A percentile compares a stretch with the other conserved stretches of the same genome.
phyloP scores from a whole-genome alignment of 2,797 vertebrate species.

The Psittacula derbiana region DNA sequence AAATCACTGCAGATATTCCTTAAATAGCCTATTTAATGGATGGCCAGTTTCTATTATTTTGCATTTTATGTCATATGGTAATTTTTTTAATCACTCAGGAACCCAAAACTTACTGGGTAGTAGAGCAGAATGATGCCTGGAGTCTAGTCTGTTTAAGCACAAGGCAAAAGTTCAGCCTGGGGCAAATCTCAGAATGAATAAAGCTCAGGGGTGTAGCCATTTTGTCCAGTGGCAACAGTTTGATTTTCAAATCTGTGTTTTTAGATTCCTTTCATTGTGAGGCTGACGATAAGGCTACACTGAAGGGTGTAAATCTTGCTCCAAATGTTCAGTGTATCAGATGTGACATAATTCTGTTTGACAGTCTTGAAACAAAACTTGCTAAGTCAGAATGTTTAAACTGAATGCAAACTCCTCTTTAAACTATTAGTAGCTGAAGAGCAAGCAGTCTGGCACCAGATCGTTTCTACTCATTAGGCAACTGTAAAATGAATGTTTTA shows the following conservation, averaged over 20 bases:
- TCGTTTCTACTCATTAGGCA: neutral
- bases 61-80: neutral
- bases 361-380: neutral
- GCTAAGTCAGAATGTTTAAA: neutral
- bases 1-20: neutral
- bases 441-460: neutral
- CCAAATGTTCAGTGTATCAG: neutral
- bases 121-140: neutral
- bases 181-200: neutral
- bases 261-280: neutral
- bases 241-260: neutral
- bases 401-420: neutral
- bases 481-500: neutral
- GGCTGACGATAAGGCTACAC: neutral
- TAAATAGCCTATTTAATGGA: neutral
- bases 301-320: neutral
- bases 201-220: neutral
- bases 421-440: neutral
- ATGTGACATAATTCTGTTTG: neutral
- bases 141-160: neutral
- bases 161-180: neutral
- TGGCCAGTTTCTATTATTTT: neutral
- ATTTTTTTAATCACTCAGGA: slow-evolving; percentile 1
- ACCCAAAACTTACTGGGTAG: neutral
- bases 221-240: neutral